Evolutionary conservation across 2,113 vertebrate genomes (phyloP), one percentile per base, ranked within the genome.

Genomic region (Serilophus lunatus): DNA sequence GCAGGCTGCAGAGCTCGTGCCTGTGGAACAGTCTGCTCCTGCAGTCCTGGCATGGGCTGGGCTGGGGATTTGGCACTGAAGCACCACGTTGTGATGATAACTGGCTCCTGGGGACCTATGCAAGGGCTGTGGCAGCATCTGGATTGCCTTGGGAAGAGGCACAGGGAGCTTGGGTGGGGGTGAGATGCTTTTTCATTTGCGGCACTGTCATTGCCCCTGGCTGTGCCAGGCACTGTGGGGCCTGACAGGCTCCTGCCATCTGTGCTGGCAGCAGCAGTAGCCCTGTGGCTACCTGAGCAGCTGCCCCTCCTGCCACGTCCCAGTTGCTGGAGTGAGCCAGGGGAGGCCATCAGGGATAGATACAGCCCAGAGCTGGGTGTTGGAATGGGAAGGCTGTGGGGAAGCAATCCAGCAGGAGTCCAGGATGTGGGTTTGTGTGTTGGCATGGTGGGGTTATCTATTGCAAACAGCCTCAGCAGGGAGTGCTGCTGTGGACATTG

Each of bases 1-100:
- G 85, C 77, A 85, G 79, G 85, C 86, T 93, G 71, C 75, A 90
- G 77, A 82, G 75, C 85, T 93, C 18, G 7, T 90, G 93, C 82
- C 77, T 94, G 82, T 80, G 90, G 82, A 95, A 76, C 85, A 57
- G 13, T 86, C 78, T 66, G 18, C 59, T 94, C 75, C 53, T 40
- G 45, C 75, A 90, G 53, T 14, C 36, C 69, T 93, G 82, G 92
- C 85, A 57, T 42, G 24, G 75, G 54, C 22, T 65, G 38, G 49
- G 36, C 14, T n/a, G n/a, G n/a, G n/a, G 40, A 26, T 86, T 92
- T 80, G 76, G 59, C 79, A 77, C 66, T 51, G 68, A 40, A 94
- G 82, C 50, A 54, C 71, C 79, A 28, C 1, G 9, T 29, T 88
- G 85, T 54, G 63, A 36, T 1, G 57, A 36, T 61, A 38, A 60